Evolutionary conservation across 2,113 vertebrate genomes (phyloP), one percentile per base, ranked within the genome.

Genomic region (Chaetorhynchus papuensis): DNA sequence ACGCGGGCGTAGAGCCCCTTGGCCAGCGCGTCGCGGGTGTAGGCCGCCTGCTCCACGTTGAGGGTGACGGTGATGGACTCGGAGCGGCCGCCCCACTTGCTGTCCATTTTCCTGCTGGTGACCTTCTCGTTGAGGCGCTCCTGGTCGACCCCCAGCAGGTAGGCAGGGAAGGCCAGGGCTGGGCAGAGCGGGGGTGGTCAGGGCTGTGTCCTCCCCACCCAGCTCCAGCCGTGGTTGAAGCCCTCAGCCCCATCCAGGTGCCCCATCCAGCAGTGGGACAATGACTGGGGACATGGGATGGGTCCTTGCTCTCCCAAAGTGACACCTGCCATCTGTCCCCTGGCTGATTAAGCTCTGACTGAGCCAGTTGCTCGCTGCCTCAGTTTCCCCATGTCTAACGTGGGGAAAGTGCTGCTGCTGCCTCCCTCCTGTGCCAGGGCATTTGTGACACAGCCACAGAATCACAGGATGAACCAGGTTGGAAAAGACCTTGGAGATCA

Each of bases 41-140:
- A 99, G 37, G 98, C 98, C 0, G 99, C 99, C 97, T 99, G 99
- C 91, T 99, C 99, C 94, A 99, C 98, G 19, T 99, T 99, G 89
- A 99, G 98, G 33, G 99, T 99, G 89, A 99, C 99, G 0, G 98
- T 97, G 35, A 99, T 99, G 91, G 99, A 99, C 97, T 99, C 99
- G 0, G 98, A 98, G 94, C 98, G 99, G 24, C 99, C 99, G 0
- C 98, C 99, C 99, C 99, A 99, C 91, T 99, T 99, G 87, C 99
- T 99, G 94, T 99, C 99, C 99, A 99, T 99, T 96, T 99, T 99
- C 26, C 99, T 98, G 95, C 99, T 99, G 93, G 99, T 99, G 83
- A 99, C 97, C 95, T 99, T 99, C 83, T 99, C 98, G 61, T 99
- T 98, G 64, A 99, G 98, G 10, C 99, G 98, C 31, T 54, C 87